Conservation (phyloP, 2,888 invertebrate species). For the Epinotia bilunana region DNA sequence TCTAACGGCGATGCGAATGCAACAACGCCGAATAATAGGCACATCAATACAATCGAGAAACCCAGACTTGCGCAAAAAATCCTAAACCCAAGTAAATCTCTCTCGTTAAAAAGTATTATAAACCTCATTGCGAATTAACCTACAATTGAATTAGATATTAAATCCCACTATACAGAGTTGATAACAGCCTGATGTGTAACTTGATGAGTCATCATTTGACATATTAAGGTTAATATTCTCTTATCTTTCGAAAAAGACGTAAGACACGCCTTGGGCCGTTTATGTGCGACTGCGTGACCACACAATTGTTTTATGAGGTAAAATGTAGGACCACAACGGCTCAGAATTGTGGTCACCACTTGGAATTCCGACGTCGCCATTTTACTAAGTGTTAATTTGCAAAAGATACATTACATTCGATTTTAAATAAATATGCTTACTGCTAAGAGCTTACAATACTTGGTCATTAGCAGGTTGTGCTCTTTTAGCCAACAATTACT, state of each 20-base stretch:
- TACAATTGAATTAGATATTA: slow-evolving; percentile 6
- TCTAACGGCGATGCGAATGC: not conserved
- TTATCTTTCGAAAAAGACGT: slow-evolving; percentile 21
- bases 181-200: not conserved
- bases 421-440: not conserved
- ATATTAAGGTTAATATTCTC: slow-evolving; percentile 40
- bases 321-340: slow-evolving; percentile 18
- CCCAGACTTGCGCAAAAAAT: slow-evolving; percentile 12
- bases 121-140: slow-evolving; percentile 13
- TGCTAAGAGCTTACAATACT: not conserved
- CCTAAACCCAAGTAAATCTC: slow-evolving; percentile 15
- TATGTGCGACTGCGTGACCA: slow-evolving; percentile 33
- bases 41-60: slow-evolving; percentile 14
- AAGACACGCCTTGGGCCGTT: slow-evolving; percentile 4
- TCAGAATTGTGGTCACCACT: slow-evolving; percentile 20
- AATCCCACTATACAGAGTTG: not conserved
- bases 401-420: not conserved
- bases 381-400: not conserved
- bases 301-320: slow-evolving; percentile 28
- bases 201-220: slow-evolving; percentile 33
- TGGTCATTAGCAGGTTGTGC: not conserved
- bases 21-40: not conserved
- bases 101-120: slow-evolving; percentile 38
- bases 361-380: not conserved
- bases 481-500: not conserved